Percentiles rank a stretch among this genome's conserved stretches.
These are phyloP conservation scores for Cephalopholis sonnerati DNA, from an alignment of 2,113 vertebrate genomes.

Conservation along the genomic window DNA sequence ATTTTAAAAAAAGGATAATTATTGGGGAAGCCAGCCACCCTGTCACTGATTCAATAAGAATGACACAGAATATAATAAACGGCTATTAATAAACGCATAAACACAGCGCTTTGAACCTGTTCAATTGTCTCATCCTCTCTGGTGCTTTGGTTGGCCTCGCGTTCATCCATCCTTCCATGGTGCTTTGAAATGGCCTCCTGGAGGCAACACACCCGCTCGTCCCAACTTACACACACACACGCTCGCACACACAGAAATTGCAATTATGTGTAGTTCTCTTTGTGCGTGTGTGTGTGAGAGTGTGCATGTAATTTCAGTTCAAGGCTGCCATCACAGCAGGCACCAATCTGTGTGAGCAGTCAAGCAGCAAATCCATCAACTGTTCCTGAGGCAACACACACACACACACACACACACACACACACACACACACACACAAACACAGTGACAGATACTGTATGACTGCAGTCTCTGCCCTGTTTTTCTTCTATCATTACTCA, in stretches of 20 bases:
- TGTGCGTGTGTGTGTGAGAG: constrained; percentile 27
- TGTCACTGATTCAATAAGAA: constrained; percentile 23
- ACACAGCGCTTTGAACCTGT: constrained; percentile 40
- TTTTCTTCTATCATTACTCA: constrained; percentile 71
- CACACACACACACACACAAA: constrained; percentile 30
- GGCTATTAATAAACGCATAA: constrained; percentile 40
- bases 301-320: constrained; percentile 73
- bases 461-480: constrained; percentile 47
- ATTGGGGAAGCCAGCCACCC: not conserved
- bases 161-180: constrained; percentile 66
- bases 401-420: constrained; percentile 26
- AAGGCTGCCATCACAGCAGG: constrained; percentile 82
- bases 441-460: constrained; percentile 58
- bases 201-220: constrained; percentile 60
- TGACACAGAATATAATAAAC: constrained; percentile 36
- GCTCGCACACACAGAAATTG: constrained; percentile 37
- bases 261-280: constrained; percentile 66
- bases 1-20: not conserved
- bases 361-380: constrained; percentile 83
- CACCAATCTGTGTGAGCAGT: constrained; percentile 82
- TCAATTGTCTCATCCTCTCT: constrained; percentile 50
- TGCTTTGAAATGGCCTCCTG: constrained; percentile 70
- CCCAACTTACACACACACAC: constrained; percentile 59
- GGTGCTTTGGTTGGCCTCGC: constrained; percentile 39
- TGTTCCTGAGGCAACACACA: constrained; percentile 73